Evolutionary conservation across 1,140 invertebrate genomes (phyloP).

Genomic region (Panagrolaimus sp.): DNA sequence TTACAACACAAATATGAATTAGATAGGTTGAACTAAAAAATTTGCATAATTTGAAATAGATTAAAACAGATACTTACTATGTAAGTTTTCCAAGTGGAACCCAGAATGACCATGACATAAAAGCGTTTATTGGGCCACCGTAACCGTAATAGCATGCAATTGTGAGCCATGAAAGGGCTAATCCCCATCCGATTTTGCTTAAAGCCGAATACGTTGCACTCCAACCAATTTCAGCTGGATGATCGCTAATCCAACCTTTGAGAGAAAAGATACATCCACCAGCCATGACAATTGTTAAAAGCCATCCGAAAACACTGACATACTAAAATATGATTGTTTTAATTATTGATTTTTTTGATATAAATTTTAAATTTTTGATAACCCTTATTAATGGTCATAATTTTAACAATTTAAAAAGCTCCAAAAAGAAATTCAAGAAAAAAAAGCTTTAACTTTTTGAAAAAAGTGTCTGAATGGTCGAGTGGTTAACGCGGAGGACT

Average conservation of each 20-base stretch:
- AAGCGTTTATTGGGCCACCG: constrained; percentile 28
- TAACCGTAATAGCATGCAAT: constrained; percentile 35
- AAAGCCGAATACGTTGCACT: constrained; percentile 35
- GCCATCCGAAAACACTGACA: not conserved
- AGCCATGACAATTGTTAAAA: constrained; percentile 12
- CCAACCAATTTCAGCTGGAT: constrained; percentile 21
- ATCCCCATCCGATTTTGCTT: constrained; percentile 26
- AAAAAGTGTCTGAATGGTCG: too few relatives aligned
- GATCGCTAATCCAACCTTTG: constrained; percentile 23
- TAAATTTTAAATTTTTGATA: too few relatives aligned
- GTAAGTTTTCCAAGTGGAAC: constrained; percentile 31
- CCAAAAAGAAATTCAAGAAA: too few relatives aligned
- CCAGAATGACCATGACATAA: constrained; percentile 31
- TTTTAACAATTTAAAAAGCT: too few relatives aligned
- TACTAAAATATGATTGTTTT: not conserved
- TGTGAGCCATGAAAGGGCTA: constrained; percentile 30
- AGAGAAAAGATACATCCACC: constrained; percentile 24
- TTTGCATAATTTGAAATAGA: too few relatives aligned
- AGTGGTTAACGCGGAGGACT: too few relatives aligned
- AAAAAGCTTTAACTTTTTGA: too few relatives aligned
- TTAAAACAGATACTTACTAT: too few relatives aligned
- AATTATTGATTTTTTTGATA: too few relatives aligned
- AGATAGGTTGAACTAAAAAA: constrained; percentile 14
- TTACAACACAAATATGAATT: constrained; percentile 25
- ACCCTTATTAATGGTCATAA: too few relatives aligned